Evolutionary conservation across 2,888 invertebrate genomes (phyloP), one percentile per base, ranked within the genome.

Genomic region (Taphrorychus bicolor): DNA sequence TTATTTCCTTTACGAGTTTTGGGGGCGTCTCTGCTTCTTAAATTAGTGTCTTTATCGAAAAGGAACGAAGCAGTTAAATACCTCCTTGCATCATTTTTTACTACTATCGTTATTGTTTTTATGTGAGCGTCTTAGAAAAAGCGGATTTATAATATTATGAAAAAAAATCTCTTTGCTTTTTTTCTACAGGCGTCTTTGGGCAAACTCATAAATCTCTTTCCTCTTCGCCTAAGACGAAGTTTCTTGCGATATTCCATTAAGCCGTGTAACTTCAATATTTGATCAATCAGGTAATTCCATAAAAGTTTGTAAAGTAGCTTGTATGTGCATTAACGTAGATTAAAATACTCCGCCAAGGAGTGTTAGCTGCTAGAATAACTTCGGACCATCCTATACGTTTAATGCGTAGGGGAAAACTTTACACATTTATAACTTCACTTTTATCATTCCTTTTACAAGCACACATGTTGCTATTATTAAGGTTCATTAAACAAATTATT

Each of bases 241-340:
- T 18, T 42, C 41, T 32, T 32, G n/a, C 32, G 11, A 52, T 61
- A 42, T 53, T 53, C 53, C 61, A 61, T 61, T 53, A 40, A 53
- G 53, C 53, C 51, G 24, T 23, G 54, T 53, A 61, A 41, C 53
- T 61, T 61, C 53, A 61, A 61, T 61, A 61, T 61, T 61, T 61
- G 61, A 61, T 45, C 42, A 54, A 17, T 53, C 53, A 61, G 61
- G 61, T 61, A 61, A 61, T 45, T 61, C 53, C n/a, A 54, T 54
- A 19, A 61, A 53, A 53, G 41, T 14, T 41, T n/a, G 40, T 60
- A 61, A 61, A 61, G 22, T 22, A 61, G 22, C 45, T 42, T 42
- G 18, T 22, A 60, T 61, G 53, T 61, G 23, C 61, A 21, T 54
- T 61, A 61, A 42, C 61, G 42, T 5, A 61, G 54, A 61, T 61